Conservation (phyloP, 1,140 invertebrate species). For the Leucophenga varia region DNA sequence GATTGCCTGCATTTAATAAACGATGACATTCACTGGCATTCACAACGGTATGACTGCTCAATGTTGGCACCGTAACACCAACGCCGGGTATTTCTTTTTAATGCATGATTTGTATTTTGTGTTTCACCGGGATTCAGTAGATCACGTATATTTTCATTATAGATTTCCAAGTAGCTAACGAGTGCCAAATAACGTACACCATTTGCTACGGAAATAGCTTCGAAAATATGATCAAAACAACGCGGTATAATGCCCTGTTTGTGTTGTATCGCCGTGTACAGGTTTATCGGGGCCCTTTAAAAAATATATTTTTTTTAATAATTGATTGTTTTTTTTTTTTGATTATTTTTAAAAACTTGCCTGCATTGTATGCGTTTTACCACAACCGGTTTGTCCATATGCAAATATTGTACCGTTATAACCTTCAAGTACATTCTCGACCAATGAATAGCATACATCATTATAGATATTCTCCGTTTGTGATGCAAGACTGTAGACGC, state of each 20-base stretch:
- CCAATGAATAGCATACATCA: slow-evolving; percentile 83
- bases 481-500: slow-evolving; percentile 76
- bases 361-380: slow-evolving; percentile 82
- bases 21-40: slow-evolving; percentile 74
- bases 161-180: slow-evolving; percentile 92
- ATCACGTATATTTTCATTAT: slow-evolving; percentile 86
- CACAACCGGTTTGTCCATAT: slow-evolving; percentile 86
- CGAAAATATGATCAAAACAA: slow-evolving; percentile 89
- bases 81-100: slow-evolving; percentile 80
- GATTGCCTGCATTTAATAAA: slow-evolving; percentile 73
- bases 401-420: slow-evolving; percentile 88
- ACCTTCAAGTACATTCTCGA: slow-evolving; percentile 82
- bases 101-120: slow-evolving; percentile 53
- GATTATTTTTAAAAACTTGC: slow-evolving; percentile 54
- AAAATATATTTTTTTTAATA: neutral
- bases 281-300: slow-evolving; percentile 21
- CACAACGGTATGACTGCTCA: slow-evolving; percentile 57
- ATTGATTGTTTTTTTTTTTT: neutral
- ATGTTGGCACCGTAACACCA: slow-evolving; percentile 76
- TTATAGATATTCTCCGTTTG: slow-evolving; percentile 84
- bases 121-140: slow-evolving; percentile 58
- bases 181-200: slow-evolving; percentile 83
- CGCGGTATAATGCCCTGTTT: slow-evolving; percentile 79
- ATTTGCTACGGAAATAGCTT: slow-evolving; percentile 81
- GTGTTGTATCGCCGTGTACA: neutral